These are phyloP conservation scores for Raja brachyura DNA, from an alignment of 2,113 vertebrate species.

Conservation along the genomic window DNA sequence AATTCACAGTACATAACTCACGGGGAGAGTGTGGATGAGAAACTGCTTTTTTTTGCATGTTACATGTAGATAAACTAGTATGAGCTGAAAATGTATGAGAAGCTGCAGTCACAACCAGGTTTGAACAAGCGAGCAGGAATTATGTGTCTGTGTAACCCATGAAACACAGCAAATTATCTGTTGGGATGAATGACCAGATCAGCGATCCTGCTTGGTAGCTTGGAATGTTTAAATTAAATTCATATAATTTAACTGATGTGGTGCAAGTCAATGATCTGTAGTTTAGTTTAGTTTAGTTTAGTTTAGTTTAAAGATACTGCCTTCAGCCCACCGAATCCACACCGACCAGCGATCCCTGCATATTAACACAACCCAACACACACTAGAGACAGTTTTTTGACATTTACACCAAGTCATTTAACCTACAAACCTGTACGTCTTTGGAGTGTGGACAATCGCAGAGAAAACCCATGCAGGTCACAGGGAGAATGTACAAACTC, in stretches of 20 bases:
- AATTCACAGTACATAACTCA: background rate
- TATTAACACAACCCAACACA: too few relatives aligned
- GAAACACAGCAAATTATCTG: background rate
- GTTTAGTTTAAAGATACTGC: too few relatives aligned
- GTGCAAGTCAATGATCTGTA: background rate
- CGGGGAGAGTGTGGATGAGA: background rate
- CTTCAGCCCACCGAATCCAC: too few relatives aligned
- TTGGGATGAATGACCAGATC: background rate
- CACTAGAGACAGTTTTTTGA: too few relatives aligned
- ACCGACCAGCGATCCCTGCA: too few relatives aligned
- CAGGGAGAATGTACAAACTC: too few relatives aligned
- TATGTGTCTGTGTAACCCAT: background rate
- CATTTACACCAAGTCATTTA: too few relatives aligned
- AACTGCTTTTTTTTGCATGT: background rate
- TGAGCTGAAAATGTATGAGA: background rate
- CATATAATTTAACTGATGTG: background rate
- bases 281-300: too few relatives aligned
- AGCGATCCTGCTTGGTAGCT: background rate
- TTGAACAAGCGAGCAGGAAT: slow-evolving; percentile 7
- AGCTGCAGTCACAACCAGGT: background rate
- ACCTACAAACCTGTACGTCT: too few relatives aligned
- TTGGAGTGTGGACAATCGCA: too few relatives aligned
- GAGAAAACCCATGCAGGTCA: too few relatives aligned
- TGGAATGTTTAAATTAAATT: background rate
- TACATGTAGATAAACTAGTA: background rate